phyloP scores from a whole-genome alignment of 2,113 vertebrate genomes.

The Oenanthe melanoleuca region DNA sequence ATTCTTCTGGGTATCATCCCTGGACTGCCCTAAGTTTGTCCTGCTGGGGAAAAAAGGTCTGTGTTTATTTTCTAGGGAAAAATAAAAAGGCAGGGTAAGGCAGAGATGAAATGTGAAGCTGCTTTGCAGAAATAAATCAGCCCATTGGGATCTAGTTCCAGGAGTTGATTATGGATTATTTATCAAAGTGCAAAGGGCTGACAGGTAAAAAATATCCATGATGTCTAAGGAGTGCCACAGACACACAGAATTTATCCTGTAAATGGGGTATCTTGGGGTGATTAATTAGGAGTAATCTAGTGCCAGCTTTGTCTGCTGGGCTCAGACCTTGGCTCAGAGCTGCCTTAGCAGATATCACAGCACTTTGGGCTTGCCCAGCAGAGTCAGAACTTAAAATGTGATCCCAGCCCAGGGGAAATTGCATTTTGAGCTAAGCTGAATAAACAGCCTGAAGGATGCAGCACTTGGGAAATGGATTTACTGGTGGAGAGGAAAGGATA shows the following conservation, averaged over 20 bases:
- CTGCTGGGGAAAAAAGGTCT: not conserved
- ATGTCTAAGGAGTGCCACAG: not conserved
- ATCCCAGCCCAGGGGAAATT: not conserved
- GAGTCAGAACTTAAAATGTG: not conserved
- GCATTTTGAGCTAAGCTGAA: not conserved
- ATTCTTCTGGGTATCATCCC: not conserved
- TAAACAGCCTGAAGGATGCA: not conserved
- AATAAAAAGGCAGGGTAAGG: not conserved
- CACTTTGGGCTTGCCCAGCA: not conserved
- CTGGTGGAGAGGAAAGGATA: not conserved
- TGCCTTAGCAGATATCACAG: not conserved
- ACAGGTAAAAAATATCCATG: not conserved
- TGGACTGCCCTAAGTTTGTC: not conserved
- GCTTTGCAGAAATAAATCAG: constrained; percentile 1
- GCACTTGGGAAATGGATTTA: not conserved
- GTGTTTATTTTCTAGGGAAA: not conserved
- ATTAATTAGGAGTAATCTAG: not conserved
- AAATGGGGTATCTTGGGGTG: not conserved
- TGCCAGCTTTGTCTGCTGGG: not conserved
- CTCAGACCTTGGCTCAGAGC: not conserved
- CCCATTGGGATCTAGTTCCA: not conserved
- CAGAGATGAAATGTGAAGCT: not conserved
- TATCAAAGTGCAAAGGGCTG: not conserved
- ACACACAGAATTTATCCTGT: not conserved
- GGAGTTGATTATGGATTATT: not conserved